Conservation (phyloP, 2,888 invertebrate species). For the Orthosia gracilis region DNA sequence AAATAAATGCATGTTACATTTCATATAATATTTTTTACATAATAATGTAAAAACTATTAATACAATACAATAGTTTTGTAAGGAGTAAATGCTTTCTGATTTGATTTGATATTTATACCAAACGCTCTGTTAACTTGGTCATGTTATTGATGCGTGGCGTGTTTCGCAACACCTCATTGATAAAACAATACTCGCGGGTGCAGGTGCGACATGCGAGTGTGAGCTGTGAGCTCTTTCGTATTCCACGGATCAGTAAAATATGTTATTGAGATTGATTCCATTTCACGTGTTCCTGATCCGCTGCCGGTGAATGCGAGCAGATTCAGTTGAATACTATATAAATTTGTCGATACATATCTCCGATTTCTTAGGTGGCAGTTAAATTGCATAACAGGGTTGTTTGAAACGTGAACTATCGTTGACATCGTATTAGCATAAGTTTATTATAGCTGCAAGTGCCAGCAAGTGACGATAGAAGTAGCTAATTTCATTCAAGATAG, state of each 20-base stretch:
- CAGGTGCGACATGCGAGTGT: constrained; percentile 43
- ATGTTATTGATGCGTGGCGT: background rate
- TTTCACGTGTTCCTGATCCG: background rate
- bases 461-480: background rate
- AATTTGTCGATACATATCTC: background rate
- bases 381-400: background rate
- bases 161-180: constrained; percentile 37
- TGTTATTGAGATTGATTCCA: constrained; percentile 33
- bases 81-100: too few species aligned
- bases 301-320: background rate
- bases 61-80: too few species aligned
- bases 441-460: background rate
- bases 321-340: background rate
- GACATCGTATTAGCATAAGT: background rate
- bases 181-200: constrained; percentile 53
- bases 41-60: too few species aligned
- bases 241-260: constrained; percentile 3
- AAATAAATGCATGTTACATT: too few species aligned
- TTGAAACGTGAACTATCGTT: background rate
- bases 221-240: background rate
- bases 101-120: background rate
- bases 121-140: background rate
- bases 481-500: background rate
- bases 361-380: background rate
- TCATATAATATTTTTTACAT: too few species aligned